Evolutionary conservation across 2,113 vertebrate genomes (phyloP), one percentile per base, ranked within the genome.

Genomic region (Equus przewalskii): DNA sequence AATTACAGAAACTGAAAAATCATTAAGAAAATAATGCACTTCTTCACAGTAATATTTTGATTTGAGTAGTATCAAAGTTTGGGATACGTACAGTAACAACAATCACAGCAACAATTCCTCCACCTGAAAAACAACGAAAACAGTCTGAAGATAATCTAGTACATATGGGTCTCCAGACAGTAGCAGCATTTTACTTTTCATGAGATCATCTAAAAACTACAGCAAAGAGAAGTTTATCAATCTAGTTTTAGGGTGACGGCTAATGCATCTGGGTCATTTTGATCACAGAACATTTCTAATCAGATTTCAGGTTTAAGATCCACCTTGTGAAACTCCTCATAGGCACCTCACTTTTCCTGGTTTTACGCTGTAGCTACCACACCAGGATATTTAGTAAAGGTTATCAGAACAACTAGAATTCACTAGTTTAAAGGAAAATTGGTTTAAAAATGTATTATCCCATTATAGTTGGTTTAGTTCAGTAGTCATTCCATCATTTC

Each of bases 111-210:
- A 89, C 95, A 73, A 8, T 22, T 65, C 79, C 96, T 13, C 0
- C 1, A 89, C 41, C 98, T 98, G 90, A n/a, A n/a, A n/a, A n/a
- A n/a, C n/a, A n/a, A n/a, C n/a, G 62, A 85, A 89, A 80, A 51
- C 44, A 89, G 30, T 90, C 54, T 56, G 44, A 84, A 70, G 64
- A 84, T 60, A 33, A 73, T 0, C 49, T 44, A 78, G 54, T 26
- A 36, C 15, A 24, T 28, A 30, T 33, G 54, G 15, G 12, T 80
- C 70, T 92, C 58, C n/a, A n/a, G n/a, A n/a, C n/a, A n/a, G n/a
- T n/a, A n/a, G n/a, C n/a, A n/a, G n/a, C n/a, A n/a, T n/a, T n/a
- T n/a, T n/a, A n/a, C n/a, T n/a, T n/a, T n/a, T n/a, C n/a, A n/a
- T n/a, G n/a, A n/a, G n/a, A n/a, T n/a, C n/a, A n/a, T n/a, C n/a